These are phyloP conservation scores for Sisor rabdophorus DNA, from an alignment of 2,113 vertebrate genomes.

Conservation along the genomic window DNA sequence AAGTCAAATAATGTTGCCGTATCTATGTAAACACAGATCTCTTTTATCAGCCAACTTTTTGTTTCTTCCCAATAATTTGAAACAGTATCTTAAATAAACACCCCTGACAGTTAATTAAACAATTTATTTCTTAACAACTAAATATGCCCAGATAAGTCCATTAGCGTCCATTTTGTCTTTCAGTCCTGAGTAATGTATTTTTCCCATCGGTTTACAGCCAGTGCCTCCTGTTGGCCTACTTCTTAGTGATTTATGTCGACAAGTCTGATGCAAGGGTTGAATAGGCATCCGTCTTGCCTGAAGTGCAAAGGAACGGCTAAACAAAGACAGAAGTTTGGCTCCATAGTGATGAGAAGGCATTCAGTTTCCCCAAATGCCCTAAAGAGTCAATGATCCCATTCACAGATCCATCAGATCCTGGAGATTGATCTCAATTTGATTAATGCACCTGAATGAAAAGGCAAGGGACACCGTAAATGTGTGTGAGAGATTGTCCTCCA, in stretches of 20 bases:
- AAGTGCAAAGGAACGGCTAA: slow-evolving; percentile 35
- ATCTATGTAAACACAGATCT: not conserved
- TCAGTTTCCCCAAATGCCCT: slow-evolving; percentile 37
- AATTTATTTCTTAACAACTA: slow-evolving; percentile 34
- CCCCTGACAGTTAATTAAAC: not conserved
- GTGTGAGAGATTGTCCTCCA: slow-evolving; percentile 11
- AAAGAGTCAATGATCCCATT: slow-evolving; percentile 57
- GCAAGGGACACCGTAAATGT: slow-evolving; percentile 35
- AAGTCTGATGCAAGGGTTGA: slow-evolving; percentile 47
- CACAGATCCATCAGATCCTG: slow-evolving; percentile 53
- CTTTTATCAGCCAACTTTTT: not conserved
- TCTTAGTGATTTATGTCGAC: slow-evolving; percentile 55
- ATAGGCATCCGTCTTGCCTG: slow-evolving; percentile 51
- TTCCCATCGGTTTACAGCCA: slow-evolving; percentile 43
- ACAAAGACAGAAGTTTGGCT: slow-evolving; percentile 48
- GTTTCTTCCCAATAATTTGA: slow-evolving; percentile 4
- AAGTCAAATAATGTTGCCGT: not conserved
- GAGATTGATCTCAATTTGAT: slow-evolving; percentile 60
- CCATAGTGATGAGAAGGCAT: slow-evolving; percentile 34
- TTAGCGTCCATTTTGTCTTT: slow-evolving; percentile 31
- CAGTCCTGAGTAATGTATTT: slow-evolving; percentile 43
- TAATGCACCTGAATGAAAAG: slow-evolving; percentile 46
- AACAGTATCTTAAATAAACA: slow-evolving; percentile 11
- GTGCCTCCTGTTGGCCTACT: slow-evolving; percentile 48
- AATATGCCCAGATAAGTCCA: slow-evolving; percentile 40